Conservation (phyloP, 2,888 invertebrate species). For the Lutraria lutraria region DNA sequence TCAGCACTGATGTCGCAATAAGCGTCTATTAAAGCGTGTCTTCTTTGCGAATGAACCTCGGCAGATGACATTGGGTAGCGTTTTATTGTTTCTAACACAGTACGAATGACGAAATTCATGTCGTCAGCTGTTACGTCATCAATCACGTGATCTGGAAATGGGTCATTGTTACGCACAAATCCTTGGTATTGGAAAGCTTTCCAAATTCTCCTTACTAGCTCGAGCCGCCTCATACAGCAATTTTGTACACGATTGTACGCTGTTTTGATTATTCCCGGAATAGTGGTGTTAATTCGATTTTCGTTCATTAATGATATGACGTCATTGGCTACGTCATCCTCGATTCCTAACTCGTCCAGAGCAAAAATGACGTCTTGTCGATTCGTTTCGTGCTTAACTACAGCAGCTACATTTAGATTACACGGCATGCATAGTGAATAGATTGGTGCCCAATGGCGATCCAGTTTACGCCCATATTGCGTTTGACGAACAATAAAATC, state of each 20-base stretch:
- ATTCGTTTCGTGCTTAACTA: background rate
- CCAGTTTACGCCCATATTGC: background rate
- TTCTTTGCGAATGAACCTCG: background rate
- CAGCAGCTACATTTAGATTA: background rate
- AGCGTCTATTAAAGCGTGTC: background rate
- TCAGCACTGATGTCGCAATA: background rate
- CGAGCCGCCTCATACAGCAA: background rate
- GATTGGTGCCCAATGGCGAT: background rate
- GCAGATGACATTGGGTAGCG: background rate
- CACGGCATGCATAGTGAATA: background rate
- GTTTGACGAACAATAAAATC: background rate
- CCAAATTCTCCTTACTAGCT: background rate
- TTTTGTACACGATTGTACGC: background rate
- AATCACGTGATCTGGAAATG: background rate
- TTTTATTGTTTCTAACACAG: background rate
- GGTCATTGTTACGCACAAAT: background rate
- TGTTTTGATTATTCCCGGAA: slow-evolving; percentile 1
- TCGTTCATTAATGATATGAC: slow-evolving; percentile 5
- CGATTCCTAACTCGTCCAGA: background rate
- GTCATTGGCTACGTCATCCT: background rate
- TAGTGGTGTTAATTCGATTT: background rate
- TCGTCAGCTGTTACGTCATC: background rate
- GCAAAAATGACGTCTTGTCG: background rate
- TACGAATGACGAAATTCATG: background rate
- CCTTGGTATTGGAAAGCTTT: background rate